Conservation (phyloP, 1,140 invertebrate species). For the Aricia agestis region DNA sequence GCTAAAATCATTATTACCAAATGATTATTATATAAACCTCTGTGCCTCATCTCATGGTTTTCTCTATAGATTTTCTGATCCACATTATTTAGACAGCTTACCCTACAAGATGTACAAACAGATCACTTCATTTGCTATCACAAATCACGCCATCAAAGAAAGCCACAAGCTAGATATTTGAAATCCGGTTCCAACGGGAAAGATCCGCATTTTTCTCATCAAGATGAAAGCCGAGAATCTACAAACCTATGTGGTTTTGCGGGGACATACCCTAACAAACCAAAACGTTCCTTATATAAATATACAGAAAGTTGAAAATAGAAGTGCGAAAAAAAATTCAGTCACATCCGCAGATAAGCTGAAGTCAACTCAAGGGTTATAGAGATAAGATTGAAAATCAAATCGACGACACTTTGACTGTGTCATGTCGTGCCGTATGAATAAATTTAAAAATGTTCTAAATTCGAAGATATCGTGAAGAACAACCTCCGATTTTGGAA, state of each 20-base stretch:
- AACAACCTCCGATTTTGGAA: background rate
- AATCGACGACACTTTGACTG: background rate
- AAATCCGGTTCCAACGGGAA: slow-evolving; percentile 4
- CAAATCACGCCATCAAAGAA: slow-evolving; percentile 6
- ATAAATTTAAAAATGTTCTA: slow-evolving; percentile 4
- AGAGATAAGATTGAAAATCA: background rate
- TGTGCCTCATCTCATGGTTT: too few relatives aligned
- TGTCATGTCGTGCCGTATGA: background rate
- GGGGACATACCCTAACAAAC: background rate
- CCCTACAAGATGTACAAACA: background rate
- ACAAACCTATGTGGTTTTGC: slow-evolving; percentile 4
- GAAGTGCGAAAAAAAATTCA: background rate
- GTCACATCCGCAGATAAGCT: background rate
- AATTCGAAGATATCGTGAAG: background rate
- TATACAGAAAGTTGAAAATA: background rate
- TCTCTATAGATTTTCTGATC: too few relatives aligned
- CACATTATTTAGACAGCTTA: too few relatives aligned
- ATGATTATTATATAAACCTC: too few relatives aligned
- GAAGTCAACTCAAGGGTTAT: background rate
- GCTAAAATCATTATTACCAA: too few relatives aligned
- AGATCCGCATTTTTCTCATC: slow-evolving; percentile 12
- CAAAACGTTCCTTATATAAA: background rate
- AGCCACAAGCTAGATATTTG: slow-evolving; percentile 4
- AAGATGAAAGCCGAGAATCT: slow-evolving; percentile 14
- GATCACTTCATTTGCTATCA: background rate